phyloP scores from a whole-genome alignment of 2,888 invertebrate species.

The Heteromurus nitidus region DNA sequence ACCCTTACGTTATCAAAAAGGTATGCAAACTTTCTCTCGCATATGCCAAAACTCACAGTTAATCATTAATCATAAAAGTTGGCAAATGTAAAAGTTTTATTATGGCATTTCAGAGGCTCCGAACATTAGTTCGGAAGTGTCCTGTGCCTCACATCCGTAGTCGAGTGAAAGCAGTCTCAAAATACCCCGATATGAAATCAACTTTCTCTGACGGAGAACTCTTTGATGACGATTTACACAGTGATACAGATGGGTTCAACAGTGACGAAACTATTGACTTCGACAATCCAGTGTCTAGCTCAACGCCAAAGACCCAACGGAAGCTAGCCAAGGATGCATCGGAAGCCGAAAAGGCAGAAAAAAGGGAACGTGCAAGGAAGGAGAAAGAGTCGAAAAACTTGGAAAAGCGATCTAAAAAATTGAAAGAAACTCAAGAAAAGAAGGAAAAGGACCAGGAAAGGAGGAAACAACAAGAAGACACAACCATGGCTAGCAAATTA shows the following conservation, averaged over 20 bases:
- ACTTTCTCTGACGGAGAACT: slow-evolving; percentile 48
- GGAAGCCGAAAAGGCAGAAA: slow-evolving; percentile 27
- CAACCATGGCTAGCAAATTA: neutral
- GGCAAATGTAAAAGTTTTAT: no score
- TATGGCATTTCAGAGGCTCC: slow-evolving; percentile 27
- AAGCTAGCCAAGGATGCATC: slow-evolving; percentile 5
- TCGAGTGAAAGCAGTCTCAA: slow-evolving; percentile 28
- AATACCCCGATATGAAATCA: slow-evolving; percentile 20
- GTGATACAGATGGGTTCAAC: neutral
- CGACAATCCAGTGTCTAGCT: slow-evolving; percentile 47
- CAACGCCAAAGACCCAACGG: slow-evolving; percentile 35
- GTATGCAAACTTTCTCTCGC: slow-evolving; percentile 11
- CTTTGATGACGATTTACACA: slow-evolving; percentile 14
- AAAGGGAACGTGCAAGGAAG: slow-evolving; percentile 19
- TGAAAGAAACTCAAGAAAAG: slow-evolving; percentile 29
- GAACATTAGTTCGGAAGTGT: slow-evolving; percentile 18
- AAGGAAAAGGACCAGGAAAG: slow-evolving; percentile 35
- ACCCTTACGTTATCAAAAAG: slow-evolving; percentile 39
- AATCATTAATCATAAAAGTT: no score
- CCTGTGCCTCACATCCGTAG: slow-evolving; percentile 38
- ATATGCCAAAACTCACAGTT: no score
- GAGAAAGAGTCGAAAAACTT: slow-evolving; percentile 41
- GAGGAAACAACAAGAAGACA: slow-evolving; percentile 27
- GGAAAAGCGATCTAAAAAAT: slow-evolving; percentile 26
- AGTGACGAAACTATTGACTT: slow-evolving; percentile 47